Percentiles rank a stretch among this genome's conserved stretches.
These are phyloP conservation scores for Caranx ignobilis DNA, from an alignment of 2,113 vertebrate species.

Conservation along the genomic window DNA sequence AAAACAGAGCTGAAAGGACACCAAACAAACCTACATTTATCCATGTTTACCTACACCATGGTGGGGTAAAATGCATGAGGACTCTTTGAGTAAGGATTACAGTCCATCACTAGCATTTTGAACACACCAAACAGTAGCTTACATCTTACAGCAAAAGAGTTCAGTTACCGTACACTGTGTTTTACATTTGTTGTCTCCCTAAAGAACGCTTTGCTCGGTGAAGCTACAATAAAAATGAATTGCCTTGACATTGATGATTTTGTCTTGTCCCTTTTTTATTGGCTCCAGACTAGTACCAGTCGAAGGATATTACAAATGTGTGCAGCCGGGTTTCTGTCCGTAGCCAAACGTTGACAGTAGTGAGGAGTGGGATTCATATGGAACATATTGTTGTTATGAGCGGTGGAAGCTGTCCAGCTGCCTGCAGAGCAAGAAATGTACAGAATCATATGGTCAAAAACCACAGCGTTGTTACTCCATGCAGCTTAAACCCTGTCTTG, in stretches of 20 bases:
- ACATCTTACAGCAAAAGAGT: background rate
- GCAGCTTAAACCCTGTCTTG: slow-evolving; percentile 53
- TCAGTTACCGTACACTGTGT: slow-evolving; percentile 20
- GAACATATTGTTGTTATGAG: slow-evolving; percentile 78
- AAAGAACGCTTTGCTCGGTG: slow-evolving; percentile 18
- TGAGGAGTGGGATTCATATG: slow-evolving; percentile 67
- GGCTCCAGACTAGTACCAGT: slow-evolving; percentile 57
- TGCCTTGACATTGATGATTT: slow-evolving; percentile 59
- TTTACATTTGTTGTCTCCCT: slow-evolving; percentile 30
- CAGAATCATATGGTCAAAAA: slow-evolving; percentile 62
- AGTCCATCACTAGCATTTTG: background rate
- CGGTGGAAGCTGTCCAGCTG: slow-evolving; percentile 72
- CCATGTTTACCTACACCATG: too few relatives aligned
- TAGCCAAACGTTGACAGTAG: slow-evolving; percentile 57
- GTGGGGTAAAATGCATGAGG: too few relatives aligned
- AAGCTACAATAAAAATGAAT: slow-evolving; percentile 25
- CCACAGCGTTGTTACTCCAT: slow-evolving; percentile 57
- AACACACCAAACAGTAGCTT: slow-evolving; percentile 36
- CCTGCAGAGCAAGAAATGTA: slow-evolving; percentile 64
- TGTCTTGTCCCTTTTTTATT: slow-evolving; percentile 56
- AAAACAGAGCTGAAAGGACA: background rate
- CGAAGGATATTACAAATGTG: slow-evolving; percentile 59
- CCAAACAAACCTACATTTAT: too few relatives aligned
- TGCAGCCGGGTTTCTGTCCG: slow-evolving; percentile 38
- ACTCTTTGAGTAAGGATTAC: too few relatives aligned